Conservation (phyloP, 2,797 vertebrate species). For the Pantherophis vulpinus region DNA sequence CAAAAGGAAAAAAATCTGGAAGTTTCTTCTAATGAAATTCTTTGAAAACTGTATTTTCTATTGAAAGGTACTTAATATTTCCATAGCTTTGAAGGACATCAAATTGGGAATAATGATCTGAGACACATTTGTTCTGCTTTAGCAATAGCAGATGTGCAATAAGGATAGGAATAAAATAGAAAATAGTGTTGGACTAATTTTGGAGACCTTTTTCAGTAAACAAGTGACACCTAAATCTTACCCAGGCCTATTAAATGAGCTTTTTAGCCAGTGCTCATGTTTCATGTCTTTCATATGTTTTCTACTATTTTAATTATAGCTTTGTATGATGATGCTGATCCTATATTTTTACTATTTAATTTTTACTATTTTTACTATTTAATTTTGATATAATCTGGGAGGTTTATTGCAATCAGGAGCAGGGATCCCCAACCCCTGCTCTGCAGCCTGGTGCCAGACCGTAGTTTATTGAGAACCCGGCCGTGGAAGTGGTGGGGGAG, state of each 20-base stretch:
- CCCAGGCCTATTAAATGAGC: background rate
- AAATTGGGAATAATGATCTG: background rate
- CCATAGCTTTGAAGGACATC: background rate
- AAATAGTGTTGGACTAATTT: background rate
- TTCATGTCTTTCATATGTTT: background rate
- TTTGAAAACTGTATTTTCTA: background rate
- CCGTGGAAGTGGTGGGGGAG: background rate
- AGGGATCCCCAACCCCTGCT: background rate
- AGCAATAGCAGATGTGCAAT: background rate
- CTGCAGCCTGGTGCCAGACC: fast-evolving
- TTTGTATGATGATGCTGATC: background rate
- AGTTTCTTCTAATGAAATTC: background rate
- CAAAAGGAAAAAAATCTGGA: background rate
- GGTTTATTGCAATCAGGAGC: background rate
- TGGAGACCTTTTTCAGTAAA: background rate
- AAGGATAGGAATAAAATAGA: background rate
- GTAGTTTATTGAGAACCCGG: background rate
- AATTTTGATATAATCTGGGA: background rate
- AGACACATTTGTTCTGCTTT: background rate
- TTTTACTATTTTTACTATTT: background rate
- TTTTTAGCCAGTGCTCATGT: background rate
- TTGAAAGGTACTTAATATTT: background rate
- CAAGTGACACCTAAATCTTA: background rate
- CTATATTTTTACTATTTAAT: background rate
- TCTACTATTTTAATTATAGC: background rate